A percentile compares a stretch with the other conserved stretches of the same genome.
Evolutionary conservation across 2,113 vertebrate species (phyloP).

Genomic region (Chelonoidis abingdonii): DNA sequence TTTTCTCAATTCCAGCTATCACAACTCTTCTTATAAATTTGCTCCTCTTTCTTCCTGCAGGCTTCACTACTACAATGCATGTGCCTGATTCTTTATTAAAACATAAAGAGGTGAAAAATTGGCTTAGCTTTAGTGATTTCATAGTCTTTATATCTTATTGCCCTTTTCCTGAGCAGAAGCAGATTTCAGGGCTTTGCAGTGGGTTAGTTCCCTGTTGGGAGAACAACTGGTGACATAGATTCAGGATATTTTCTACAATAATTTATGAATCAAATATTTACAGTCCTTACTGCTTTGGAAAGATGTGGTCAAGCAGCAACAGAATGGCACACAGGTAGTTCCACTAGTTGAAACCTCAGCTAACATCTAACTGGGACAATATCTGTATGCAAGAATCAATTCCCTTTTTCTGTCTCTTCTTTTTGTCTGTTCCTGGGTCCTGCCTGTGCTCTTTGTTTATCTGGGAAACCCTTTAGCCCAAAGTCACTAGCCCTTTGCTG

Average conservation of each 20-base stretch:
- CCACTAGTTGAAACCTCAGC: not conserved
- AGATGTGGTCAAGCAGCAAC: not conserved
- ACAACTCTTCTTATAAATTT: not conserved
- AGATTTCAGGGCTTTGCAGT: not conserved
- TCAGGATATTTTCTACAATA: not conserved
- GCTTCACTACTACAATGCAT: not conserved
- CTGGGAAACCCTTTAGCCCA: not conserved
- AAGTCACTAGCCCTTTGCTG: accelerated
- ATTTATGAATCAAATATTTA: too few relatives aligned
- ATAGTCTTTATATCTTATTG: not conserved
- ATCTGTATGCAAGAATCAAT: not conserved
- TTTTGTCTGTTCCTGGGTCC: not conserved
- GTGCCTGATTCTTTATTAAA: not conserved
- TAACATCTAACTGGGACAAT: not conserved
- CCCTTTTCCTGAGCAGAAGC: not conserved
- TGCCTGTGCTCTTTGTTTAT: not conserved
- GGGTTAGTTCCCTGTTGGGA: not conserved
- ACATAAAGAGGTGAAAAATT: not conserved
- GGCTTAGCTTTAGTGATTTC: not conserved
- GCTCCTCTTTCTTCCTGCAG: not conserved
- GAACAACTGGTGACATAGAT: not conserved
- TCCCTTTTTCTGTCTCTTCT: not conserved
- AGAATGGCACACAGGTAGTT: not conserved
- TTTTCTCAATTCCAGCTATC: not conserved
- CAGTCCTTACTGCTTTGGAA: not conserved